Evolutionary conservation across 1,140 invertebrate species (phyloP).

Genomic region (Tetraneura akinire): DNA sequence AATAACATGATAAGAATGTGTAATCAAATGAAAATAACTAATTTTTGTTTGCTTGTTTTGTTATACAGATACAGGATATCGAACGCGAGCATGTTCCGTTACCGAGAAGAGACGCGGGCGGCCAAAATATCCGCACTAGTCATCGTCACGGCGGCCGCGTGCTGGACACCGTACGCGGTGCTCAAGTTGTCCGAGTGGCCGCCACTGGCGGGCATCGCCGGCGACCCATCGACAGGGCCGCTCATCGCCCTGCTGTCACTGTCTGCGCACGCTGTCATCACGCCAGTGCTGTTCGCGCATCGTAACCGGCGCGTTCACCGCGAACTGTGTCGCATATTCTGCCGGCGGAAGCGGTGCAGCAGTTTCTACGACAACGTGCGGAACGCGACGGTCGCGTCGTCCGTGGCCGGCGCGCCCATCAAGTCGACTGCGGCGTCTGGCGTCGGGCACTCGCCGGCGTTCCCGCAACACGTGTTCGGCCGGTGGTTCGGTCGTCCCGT

Average conservation of each 20-base stretch:
- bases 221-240: constrained; percentile 58
- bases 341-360: constrained; percentile 59
- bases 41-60: background rate
- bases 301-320: constrained; percentile 74
- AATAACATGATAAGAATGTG: no score
- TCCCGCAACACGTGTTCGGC: constrained; percentile 53
- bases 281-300: constrained; percentile 77
- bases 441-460: constrained; percentile 53
- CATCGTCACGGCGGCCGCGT: constrained; percentile 71
- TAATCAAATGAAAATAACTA: no score
- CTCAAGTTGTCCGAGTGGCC: constrained; percentile 60
- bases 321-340: constrained; percentile 68
- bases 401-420: background rate
- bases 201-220: constrained; percentile 57
- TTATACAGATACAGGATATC: constrained; percentile 67
- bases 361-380: constrained; percentile 56
- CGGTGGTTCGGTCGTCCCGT: constrained; percentile 51
- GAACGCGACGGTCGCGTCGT: constrained; percentile 36
- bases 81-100: constrained; percentile 79
- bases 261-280: constrained; percentile 69
- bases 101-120: constrained; percentile 78
- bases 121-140: constrained; percentile 76
- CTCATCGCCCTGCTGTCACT: constrained; percentile 67
- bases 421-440: constrained; percentile 24
- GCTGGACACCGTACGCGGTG: constrained; percentile 70